Base-by-base conservation (phyloP, 2,888 invertebrate species). In the Drosophila peninsularis region DNA sequence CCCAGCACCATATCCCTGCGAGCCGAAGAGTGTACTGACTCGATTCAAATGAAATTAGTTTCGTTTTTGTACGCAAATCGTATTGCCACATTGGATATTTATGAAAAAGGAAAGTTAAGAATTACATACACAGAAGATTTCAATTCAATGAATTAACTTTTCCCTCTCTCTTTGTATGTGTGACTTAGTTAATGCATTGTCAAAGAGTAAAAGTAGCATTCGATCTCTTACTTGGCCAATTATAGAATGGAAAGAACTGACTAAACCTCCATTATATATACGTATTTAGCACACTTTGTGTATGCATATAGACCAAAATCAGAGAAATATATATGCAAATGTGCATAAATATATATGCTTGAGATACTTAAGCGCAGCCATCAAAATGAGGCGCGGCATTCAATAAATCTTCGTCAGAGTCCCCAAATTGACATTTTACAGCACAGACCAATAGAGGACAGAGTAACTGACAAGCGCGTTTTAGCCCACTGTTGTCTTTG, bases 361-460 rank as follows among this genome's bases (percentile, higher is more conserved):
- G 62, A 53, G 58, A 67, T 68, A 77, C 83, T 87, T 73, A 77
- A 70, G 65, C 68, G 72, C 66, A 72, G 75, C 84, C 72, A 89
- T 87, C 79, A 81, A 79, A 63, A 49, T 63, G 68, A 62, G 60
- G 58, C 69, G 71, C 53, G 54, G 45, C 75, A 62, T 62, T 72
- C 85, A 70, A 85, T 89, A 85, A 89, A 87, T 89, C 89, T 80
- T 87, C 80, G 88, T 85, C 88, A 84, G 63, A 67, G 57, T 62
- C 65, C 57, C 75, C 82, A 85, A 85, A 85, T 85, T 89, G 85
- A 89, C 85, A 89, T 89, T 89, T 84, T 89, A 89, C 85, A 85
- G 71, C 80, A 65, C 67, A 80, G 65, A 69, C 72, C 64, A 60
- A 47, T 58, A 54, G 70, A 69, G 67, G 72, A 74, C 75, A 81